Evolutionary conservation across 1,140 invertebrate species (phyloP).

Genomic region (Homarus americanus): DNA sequence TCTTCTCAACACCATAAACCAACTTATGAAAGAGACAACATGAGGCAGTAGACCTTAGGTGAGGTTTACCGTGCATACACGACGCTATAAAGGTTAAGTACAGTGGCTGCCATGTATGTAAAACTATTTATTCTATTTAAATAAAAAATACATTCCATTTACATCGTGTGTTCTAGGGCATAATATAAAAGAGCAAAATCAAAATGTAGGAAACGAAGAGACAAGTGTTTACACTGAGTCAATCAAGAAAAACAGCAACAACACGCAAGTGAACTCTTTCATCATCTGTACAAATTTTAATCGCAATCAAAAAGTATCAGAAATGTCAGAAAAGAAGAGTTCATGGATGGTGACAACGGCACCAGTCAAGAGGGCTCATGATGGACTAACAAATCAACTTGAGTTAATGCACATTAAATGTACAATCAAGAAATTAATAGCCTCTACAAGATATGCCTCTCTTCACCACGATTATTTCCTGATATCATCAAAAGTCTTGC

Average conservation of each 20-base stretch:
- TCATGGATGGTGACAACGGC: neutral
- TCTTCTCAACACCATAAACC: no score
- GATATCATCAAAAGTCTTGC: neutral
- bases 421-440: neutral
- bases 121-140: constrained; percentile 14
- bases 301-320: neutral
- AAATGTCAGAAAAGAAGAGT: no score
- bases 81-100: neutral
- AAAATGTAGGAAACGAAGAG: neutral
- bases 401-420: neutral
- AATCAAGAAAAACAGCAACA: neutral
- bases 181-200: neutral
- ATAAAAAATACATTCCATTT: constrained; percentile 2
- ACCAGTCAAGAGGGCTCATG: neutral
- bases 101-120: constrained; percentile 9
- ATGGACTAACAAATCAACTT: neutral
- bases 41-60: no score
- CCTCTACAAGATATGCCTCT: neutral
- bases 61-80: neutral
- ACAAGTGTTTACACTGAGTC: neutral
- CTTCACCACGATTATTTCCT: neutral
- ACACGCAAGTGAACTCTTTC: neutral
- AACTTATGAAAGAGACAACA: no score
- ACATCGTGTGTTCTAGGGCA: constrained; percentile 7
- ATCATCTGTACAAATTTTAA: neutral